Base-by-base conservation (phyloP, 2,797 vertebrate species). In the Micropoecilia bifurca region DNA sequence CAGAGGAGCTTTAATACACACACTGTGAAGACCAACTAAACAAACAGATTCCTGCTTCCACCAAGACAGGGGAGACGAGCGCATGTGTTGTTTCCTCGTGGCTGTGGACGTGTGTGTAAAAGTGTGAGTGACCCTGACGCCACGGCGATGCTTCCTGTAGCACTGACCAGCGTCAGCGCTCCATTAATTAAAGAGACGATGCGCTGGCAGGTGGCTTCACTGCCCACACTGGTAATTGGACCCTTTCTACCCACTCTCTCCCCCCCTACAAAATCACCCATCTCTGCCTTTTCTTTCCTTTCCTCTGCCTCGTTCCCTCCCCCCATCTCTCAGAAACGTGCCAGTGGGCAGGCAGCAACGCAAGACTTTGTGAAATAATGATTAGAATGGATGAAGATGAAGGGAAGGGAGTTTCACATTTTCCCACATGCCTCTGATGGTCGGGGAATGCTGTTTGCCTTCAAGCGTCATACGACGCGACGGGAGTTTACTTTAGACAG, bases 311-410 rank as follows among this genome's bases (percentile, higher is more conserved):
- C 25, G 73, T 90, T 96, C 95, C 95, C 96, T 95, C 92, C 90
- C 91, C 90, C 90, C 79, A 89, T 91, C 89, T 84, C 90, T 96
- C 96, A 95, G 96, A 97, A 97, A 97, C 95, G 96, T 97, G 97
- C 97, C 97, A 97, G 96, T 94, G 96, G 97, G 97, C 97, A 97
- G 97, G 96, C 97, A 97, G 96, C 95, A 95, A 96, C 92, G 96
- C 96, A 96, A 95, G 96, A 96, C 97, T 97, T 97, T 96, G 97
- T 97, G 96, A 97, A 96, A 96, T 97, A 97, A 98, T 98, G 97
- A 98, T 98, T 97, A 97, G 96, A 97, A 97, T 95, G 95, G 93
- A 94, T 89, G 87, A 87, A 94, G 93, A 94, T 94, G 93, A 94
- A 94, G 93, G 90, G 89, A 91, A 88, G 88, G 90, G 92, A 92